Conservation (phyloP, 2,113 vertebrate genomes). For the Rhynchomys soricoides region DNA sequence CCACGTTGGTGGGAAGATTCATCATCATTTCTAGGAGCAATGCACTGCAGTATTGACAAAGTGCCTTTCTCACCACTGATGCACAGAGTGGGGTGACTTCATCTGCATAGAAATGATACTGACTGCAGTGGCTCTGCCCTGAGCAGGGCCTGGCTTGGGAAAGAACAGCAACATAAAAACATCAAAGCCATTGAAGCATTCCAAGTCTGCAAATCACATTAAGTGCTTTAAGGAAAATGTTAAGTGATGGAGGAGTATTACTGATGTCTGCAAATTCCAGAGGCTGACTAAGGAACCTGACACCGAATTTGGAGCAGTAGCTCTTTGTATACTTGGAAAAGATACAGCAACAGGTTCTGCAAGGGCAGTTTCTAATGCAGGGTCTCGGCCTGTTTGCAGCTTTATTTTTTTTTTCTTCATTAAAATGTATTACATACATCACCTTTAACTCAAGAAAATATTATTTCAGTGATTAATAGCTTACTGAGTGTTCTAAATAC, state of each 20-base stretch:
- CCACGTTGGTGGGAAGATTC: constrained; percentile 23
- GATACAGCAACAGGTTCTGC: not conserved
- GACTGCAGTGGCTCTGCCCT: not conserved
- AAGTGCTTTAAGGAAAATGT: constrained; percentile 54
- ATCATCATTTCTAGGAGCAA: not conserved
- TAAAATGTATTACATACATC: not conserved
- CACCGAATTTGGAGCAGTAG: not conserved
- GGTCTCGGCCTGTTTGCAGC: not conserved
- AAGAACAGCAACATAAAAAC: constrained; percentile 38
- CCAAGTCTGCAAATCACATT: constrained; percentile 61
- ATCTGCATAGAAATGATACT: constrained; percentile 52
- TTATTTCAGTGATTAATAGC: not conserved
- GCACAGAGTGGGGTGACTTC: not conserved
- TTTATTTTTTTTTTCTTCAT: not conserved
- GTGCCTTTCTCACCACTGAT: not conserved
- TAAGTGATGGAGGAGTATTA: constrained; percentile 62
- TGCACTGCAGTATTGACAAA: not conserved
- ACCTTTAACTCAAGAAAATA: not conserved
- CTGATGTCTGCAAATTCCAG: constrained; percentile 18
- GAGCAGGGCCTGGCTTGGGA: not conserved
- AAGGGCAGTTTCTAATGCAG: not conserved
- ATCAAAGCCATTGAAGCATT: constrained; percentile 58
- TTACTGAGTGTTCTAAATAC: not conserved
- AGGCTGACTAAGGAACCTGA: not conserved
- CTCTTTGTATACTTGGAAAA: constrained; percentile 27